Base-by-base conservation (phyloP, 2,113 vertebrate species). In the Glaucomys volans region DNA sequence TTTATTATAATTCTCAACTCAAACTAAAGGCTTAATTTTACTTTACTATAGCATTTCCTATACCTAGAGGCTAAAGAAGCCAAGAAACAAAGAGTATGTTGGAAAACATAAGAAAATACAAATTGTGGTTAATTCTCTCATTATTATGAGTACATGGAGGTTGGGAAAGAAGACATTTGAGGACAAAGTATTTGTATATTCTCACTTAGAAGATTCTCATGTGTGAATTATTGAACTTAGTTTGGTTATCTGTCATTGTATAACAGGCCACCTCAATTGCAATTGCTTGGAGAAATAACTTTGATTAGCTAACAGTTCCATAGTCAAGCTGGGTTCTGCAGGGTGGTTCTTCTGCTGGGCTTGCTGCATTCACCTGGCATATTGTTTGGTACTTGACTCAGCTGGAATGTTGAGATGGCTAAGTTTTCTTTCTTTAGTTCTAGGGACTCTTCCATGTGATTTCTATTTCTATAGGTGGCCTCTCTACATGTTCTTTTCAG, bases 11-110 rank as follows among this genome's bases (percentile, higher is more conserved):
- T 92, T 97, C 50, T 81, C 24, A 66, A 52, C 32, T 93, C 40
- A 88, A 95, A 94, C 32, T 77, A 35, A 83, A 91, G 42, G 5
- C 89, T 92, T 86, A 80, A 30, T 84, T 94, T 94, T 90, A 91
- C 64, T 47, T 94, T 87, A 91, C 54, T 54, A 28, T 84, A 17
- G 4, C 30, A 44, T 87, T 37, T 82, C 47, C 79, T 84, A 22
- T 91, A 72, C 96, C 79, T 82, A 28, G 88, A 94, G 44, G 20
- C 66, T 66, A 97, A 90, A 47, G 59, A 92, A 97, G 91, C 94
- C 82, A 40, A 94, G 50, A 52, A 80, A 71, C 88, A 84, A 91
- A n/a, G 17, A 86, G 1, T 52, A 11, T 77, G 22, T 74, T 81
- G 57, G 64, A 80, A 95, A 93, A 90, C 42, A 5, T n/a, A 85